phyloP scores from a whole-genome alignment of 1,140 invertebrate species.

The Lepidurus apus region DNA sequence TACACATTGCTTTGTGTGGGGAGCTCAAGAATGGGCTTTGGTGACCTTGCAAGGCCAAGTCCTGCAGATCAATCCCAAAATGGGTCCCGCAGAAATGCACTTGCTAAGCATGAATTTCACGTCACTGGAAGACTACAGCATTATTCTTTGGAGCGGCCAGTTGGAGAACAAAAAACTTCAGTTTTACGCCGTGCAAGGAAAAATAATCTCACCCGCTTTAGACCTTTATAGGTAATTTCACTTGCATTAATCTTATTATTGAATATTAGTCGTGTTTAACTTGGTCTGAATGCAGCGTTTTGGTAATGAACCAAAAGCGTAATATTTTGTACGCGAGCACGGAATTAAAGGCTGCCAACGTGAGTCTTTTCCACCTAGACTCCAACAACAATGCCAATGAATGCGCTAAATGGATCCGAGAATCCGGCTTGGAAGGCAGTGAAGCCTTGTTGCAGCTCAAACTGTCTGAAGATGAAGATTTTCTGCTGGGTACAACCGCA shows the following conservation, averaged over 20 bases:
- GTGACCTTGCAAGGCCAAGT: constrained; percentile 31
- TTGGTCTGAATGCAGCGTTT: constrained; percentile 42
- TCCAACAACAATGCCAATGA: background rate
- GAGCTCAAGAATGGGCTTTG: constrained; percentile 50
- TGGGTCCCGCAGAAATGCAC: constrained; percentile 35
- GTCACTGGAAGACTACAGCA: constrained; percentile 61
- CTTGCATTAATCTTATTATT: background rate
- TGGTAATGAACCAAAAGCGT: constrained; percentile 28
- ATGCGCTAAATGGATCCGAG: background rate
- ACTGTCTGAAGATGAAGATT: constrained; percentile 70
- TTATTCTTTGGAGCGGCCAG: constrained; percentile 71
- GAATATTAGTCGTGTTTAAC: background rate
- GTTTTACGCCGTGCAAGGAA: constrained; percentile 56
- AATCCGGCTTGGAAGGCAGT: constrained; percentile 32
- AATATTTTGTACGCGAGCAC: constrained; percentile 13
- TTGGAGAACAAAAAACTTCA: constrained; percentile 66
- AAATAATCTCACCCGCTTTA: constrained; percentile 56
- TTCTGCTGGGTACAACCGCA: constrained; percentile 75
- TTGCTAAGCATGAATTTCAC: constrained; percentile 63
- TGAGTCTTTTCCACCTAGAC: constrained; percentile 23
- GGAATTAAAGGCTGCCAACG: constrained; percentile 16
- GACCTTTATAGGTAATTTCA: constrained; percentile 54
- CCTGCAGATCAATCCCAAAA: constrained; percentile 10
- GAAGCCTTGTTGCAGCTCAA: constrained; percentile 68
- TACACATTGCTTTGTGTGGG: constrained; percentile 54